Percentiles rank a stretch among this genome's conserved stretches.
phyloP scores from a whole-genome alignment of 2,888 invertebrate species.

The Nemurella pictetii region DNA sequence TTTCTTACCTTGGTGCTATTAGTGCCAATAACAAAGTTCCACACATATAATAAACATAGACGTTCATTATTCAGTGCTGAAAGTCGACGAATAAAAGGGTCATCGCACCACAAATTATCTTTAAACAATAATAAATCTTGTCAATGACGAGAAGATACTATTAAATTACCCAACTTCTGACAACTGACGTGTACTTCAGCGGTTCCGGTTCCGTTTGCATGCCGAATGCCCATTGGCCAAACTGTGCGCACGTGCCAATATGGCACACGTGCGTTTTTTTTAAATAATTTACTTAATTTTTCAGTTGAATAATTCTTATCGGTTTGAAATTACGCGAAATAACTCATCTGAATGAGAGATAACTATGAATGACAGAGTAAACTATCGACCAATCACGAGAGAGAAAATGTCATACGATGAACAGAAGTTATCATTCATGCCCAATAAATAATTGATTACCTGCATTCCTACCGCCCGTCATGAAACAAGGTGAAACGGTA shows the following conservation, averaged over 20 bases:
- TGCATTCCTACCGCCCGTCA: no score
- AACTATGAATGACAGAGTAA: neutral
- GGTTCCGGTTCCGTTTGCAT: conserved; percentile 42
- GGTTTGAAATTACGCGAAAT: neutral
- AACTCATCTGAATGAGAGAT: neutral
- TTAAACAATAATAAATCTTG: neutral
- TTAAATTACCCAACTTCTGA: conserved; percentile 35
- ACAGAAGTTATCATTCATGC: no score
- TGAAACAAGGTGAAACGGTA: no score
- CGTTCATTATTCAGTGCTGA: conserved; percentile 59
- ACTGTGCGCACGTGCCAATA: neutral
- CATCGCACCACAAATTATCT: neutral
- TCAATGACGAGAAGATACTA: neutral
- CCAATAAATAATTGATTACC: no score
- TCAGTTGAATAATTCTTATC: neutral
- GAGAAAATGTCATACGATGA: neutral
- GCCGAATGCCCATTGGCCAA: neutral
- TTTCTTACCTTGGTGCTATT: conserved; percentile 60
- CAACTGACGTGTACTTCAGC: conserved; percentile 46
- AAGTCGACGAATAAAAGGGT: neutral
- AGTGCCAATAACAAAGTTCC: conserved; percentile 64
- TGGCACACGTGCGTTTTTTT: neutral
- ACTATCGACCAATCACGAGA: neutral
- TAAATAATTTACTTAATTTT: neutral
- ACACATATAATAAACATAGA: conserved; percentile 61